phyloP scores from a whole-genome alignment of 1,140 invertebrate species.

The Meloidogyne hapla region DNA sequence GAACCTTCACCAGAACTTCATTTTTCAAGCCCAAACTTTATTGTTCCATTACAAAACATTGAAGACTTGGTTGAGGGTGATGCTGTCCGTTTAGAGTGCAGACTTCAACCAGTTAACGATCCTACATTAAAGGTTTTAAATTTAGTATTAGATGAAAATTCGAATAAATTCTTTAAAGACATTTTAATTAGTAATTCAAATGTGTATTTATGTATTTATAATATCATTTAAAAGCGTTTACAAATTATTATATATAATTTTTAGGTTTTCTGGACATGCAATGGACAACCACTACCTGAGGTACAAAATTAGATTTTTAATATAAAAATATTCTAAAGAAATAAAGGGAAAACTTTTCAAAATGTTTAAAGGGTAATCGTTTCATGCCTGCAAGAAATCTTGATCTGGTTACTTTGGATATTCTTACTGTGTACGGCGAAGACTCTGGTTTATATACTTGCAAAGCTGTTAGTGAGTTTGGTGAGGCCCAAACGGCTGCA shows the following conservation, averaged over 20 bases:
- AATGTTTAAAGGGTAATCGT: constrained; percentile 65
- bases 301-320: constrained; percentile 66
- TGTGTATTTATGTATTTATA: too few species aligned
- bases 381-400: constrained; percentile 95
- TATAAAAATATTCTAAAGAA: not conserved
- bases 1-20: constrained; percentile 50
- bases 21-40: constrained; percentile 59
- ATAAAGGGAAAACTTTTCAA: constrained; percentile 71
- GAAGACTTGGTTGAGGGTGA: constrained; percentile 80
- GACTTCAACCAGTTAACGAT: constrained; percentile 66
- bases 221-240: too few species aligned
- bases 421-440: constrained; percentile 89
- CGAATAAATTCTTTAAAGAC: too few species aligned
- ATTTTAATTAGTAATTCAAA: too few species aligned
- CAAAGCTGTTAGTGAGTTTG: constrained; percentile 83
- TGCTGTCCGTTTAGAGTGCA: constrained; percentile 85
- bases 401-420: constrained; percentile 91
- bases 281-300: constrained; percentile 71
- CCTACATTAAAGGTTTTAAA: constrained; percentile 68
- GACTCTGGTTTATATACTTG: constrained; percentile 91
- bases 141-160: too few species aligned
- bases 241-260: not conserved
- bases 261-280: constrained; percentile 77
- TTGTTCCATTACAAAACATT: constrained; percentile 49
- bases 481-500: constrained; percentile 87